A percentile compares a stretch with the other conserved stretches of the same genome.
Conservation (phyloP, 2,888 invertebrate genomes). For the Ochlodes sylvanus region DNA sequence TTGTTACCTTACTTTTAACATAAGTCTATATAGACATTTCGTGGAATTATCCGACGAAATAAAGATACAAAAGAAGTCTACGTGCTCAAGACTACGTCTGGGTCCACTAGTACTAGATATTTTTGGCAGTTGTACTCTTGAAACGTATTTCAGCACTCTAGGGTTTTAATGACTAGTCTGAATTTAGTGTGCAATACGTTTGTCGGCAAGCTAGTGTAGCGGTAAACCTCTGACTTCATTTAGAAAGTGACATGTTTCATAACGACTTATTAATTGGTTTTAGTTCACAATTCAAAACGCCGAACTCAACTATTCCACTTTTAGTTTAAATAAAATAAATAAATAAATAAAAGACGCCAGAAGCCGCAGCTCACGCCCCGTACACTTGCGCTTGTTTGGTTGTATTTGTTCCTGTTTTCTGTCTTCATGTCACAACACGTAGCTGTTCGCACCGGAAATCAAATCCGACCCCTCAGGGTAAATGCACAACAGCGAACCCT, state of each 20-base stretch:
- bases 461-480: conserved; percentile 9
- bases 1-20: no score
- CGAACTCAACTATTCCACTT: no score
- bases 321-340: no score
- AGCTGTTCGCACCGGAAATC: conserved; percentile 19
- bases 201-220: no score
- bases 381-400: not conserved
- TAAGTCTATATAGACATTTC: no score
- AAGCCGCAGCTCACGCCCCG: no score
- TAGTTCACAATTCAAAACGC: no score
- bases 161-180: not conserved
- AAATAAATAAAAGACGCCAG: no score
- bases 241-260: no score
- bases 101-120: not conserved
- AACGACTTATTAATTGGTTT: no score
- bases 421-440: not conserved
- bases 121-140: conserved; percentile 6
- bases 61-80: not conserved
- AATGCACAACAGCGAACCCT: conserved; percentile 47
- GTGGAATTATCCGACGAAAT: not conserved
- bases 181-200: not conserved
- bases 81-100: conserved; percentile 6
- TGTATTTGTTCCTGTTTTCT: not conserved
- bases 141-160: not conserved
- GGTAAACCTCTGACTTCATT: no score